Percentiles rank a stretch among this genome's conserved stretches.
These are phyloP conservation scores for Paraescarpia echinospica DNA, from an alignment of 1,140 invertebrate genomes.

Conservation along the genomic window DNA sequence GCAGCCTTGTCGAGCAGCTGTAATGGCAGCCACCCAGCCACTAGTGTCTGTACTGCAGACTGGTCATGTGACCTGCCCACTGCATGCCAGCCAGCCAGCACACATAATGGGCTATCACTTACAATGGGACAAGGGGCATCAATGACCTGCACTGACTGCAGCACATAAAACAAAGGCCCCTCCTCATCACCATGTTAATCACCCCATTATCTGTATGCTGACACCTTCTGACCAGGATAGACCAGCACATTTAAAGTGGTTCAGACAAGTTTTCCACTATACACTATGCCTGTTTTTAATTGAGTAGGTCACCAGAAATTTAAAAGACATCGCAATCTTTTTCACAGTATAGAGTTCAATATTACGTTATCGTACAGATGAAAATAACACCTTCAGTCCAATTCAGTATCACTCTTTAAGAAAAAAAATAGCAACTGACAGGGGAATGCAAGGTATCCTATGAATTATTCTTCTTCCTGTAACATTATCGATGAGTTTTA, in stretches of 20 bases:
- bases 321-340: too few relatives aligned
- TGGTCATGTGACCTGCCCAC: not conserved
- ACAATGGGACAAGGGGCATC: not conserved
- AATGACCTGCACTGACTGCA: not conserved
- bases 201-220: not conserved
- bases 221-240: not conserved
- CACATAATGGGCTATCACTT: slow-evolving; percentile 5
- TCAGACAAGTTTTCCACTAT: not conserved
- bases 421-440: too few relatives aligned
- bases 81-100: not conserved
- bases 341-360: too few relatives aligned
- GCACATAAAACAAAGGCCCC: not conserved
- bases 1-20: not conserved
- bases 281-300: not conserved
- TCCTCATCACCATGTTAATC: not conserved
- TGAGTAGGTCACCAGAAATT: not conserved
- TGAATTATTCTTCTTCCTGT: too few relatives aligned
- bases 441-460: too few relatives aligned
- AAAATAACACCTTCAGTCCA: too few relatives aligned
- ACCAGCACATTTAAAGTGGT: not conserved
- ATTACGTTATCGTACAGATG: too few relatives aligned
- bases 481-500: too few relatives aligned
- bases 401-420: too few relatives aligned
- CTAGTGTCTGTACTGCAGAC: not conserved
- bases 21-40: not conserved